These are phyloP conservation scores for Catotricha subobsoleta DNA, from an alignment of 2,888 invertebrate genomes.

Conservation along the genomic window DNA sequence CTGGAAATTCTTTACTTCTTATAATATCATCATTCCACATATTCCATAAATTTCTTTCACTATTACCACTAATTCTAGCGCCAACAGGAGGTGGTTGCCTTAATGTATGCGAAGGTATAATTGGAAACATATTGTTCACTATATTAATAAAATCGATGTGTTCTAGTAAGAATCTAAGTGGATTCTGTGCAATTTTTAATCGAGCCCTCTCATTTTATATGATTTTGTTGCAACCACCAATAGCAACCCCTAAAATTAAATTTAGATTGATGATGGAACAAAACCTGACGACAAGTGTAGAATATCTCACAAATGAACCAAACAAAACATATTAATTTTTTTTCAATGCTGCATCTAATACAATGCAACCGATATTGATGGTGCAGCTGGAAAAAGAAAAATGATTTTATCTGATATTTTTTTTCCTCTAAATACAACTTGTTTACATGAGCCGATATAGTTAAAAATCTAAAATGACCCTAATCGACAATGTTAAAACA, in stretches of 20 bases:
- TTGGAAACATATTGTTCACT: conserved; percentile 12
- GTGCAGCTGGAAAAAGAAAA: no score
- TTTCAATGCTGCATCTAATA: no score
- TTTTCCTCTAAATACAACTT: no score
- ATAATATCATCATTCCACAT: conserved; percentile 1
- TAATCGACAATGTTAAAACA: no score
- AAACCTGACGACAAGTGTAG: conserved; percentile 23
- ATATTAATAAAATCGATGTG: not conserved
- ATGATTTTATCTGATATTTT: no score
- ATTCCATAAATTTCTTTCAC: not conserved
- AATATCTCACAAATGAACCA: conserved; percentile 25
- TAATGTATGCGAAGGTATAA: conserved; percentile 8
- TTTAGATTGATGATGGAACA: not conserved
- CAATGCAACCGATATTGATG: no score
- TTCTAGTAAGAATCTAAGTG: conserved; percentile 6
- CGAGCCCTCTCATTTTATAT: not conserved
- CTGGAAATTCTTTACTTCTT: not conserved
- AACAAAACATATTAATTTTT: no score
- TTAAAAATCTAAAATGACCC: no score
- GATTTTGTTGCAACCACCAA: not conserved
- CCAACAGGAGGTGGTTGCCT: not conserved
- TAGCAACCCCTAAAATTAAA: no score
- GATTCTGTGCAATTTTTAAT: conserved; percentile 1
- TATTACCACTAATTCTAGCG: no score
- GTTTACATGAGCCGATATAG: no score